Evolutionary conservation across 2,113 vertebrate species (phyloP).

Genomic region (Seriola quinqueradiata): DNA sequence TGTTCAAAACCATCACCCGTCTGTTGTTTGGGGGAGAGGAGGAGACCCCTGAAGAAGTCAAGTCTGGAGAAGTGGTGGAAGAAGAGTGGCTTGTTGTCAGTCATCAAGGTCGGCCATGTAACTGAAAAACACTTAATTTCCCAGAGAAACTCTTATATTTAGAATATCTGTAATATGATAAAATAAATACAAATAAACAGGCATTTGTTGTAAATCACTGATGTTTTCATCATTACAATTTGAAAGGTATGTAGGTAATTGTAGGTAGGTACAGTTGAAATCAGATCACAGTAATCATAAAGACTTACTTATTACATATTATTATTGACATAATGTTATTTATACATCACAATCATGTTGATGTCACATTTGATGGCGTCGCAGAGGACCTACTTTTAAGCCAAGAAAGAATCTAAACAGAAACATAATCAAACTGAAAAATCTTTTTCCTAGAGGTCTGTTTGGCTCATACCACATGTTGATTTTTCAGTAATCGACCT

Average conservation of each 20-base stretch:
- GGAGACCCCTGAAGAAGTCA: constrained; percentile 71
- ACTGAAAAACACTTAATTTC: not conserved
- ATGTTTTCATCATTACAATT: not conserved
- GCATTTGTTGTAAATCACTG: not conserved
- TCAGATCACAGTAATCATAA: not conserved
- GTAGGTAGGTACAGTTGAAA: too few relatives aligned
- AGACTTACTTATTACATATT: not conserved
- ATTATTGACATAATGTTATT: too few relatives aligned
- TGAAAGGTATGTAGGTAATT: too few relatives aligned
- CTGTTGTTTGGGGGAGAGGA: constrained; percentile 89
- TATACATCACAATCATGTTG: too few relatives aligned
- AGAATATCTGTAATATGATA: not conserved
- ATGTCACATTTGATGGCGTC: not conserved
- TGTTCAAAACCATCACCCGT: constrained; percentile 91
- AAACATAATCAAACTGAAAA: not conserved
- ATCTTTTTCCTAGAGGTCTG: not conserved
- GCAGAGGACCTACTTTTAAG: not conserved
- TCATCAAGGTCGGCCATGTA: constrained; percentile 87
- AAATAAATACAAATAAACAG: not conserved
- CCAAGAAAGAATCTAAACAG: not conserved
- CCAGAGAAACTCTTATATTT: not conserved
- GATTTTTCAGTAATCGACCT: not conserved
- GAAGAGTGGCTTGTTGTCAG: constrained; percentile 94
- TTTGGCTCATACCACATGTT: not conserved
- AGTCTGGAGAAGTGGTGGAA: constrained; percentile 87